Percentiles rank a stretch among this genome's conserved stretches.
Evolutionary conservation across 2,113 vertebrate genomes (phyloP).

Genomic region (human (Homo sapiens)): GRCh38 chr6:54189001-54189500

Average conservation of each 20-base stretch:
- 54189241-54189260: not conserved
- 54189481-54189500: slow-evolving; percentile 4
- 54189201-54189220: not conserved
- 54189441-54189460: not conserved
- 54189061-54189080: not conserved
- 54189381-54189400: not conserved
- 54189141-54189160: not conserved
- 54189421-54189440: not conserved
- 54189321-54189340: not conserved
- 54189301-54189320: not conserved
- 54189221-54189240: not conserved
- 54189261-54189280: not conserved
- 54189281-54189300: not conserved
- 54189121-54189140: not conserved
- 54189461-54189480: not conserved
- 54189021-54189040: not conserved
- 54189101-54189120: too few relatives aligned
- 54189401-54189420: not conserved
- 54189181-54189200: not conserved
- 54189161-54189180: not conserved
- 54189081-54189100: not conserved
- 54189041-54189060: not conserved
- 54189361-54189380: not conserved
- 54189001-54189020: not conserved
- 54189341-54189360: not conserved